Evolutionary conservation across 2,888 invertebrate species (phyloP), one percentile per base, ranked within the genome.

Genomic region (Orthonevra nobilis): DNA sequence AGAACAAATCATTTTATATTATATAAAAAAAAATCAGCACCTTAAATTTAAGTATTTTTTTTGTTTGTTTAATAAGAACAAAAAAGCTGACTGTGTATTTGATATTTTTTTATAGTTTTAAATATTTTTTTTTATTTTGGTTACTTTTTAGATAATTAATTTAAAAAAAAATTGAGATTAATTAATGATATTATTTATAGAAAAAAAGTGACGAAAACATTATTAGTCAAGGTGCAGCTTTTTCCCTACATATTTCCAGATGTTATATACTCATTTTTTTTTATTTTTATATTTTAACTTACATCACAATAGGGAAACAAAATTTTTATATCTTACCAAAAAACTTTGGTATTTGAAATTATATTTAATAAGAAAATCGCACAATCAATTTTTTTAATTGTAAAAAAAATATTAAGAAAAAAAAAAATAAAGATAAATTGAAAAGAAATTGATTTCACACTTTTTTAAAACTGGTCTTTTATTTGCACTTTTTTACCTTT

Each of bases 311-410:
- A 34, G 14, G 20, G 28, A 12, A 26, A 28, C 48, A n/a, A n/a
- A n/a, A n/a, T n/a, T n/a, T 28, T 36, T 63, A 69, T 56, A 48
- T 23, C 28, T 50, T 61, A 36, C 54, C 46, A 61, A 20, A 2
- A 4, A n/a, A 14, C 28, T 42, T 42, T 73, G 64, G 52, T 63
- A 70, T 32, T 56, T 54, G 6, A 28, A 36, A 46, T 26, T 15
- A 46, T 50, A 50, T 54, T 15, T 23, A 17, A 42, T 56, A 75
- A 75, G 48, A 56, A 63, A 56, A 54, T 75, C 69, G 75, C 75
- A 75, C 75, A 75, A 75, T 75, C 75, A 75, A 56, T 42, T 72
- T n/a, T n/a, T n/a, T 56, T 40, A 61, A 56, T 69, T 69, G 69
- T 75, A 69, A 75, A 75, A 54, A 23, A 14, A 28, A 23, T n/a